These are phyloP conservation scores for Muntiacus muntjak DNA, from an alignment of 2,113 vertebrate genomes.

Conservation along the genomic window DNA sequence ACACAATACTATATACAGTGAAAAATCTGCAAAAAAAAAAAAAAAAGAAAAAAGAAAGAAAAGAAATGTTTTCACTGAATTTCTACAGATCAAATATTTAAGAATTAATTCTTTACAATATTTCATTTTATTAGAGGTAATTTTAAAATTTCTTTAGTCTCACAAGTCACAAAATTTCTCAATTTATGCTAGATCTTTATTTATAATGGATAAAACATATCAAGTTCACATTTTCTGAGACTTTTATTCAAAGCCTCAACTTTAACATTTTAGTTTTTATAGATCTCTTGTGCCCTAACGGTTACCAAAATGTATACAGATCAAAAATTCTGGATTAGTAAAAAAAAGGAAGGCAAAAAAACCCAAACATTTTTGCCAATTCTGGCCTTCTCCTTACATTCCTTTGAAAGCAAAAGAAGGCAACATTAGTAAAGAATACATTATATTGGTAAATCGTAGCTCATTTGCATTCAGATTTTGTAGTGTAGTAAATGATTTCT, in stretches of 20 bases:
- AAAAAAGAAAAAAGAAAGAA: not conserved
- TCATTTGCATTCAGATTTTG: not conserved
- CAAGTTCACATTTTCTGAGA: not conserved
- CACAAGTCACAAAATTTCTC: not conserved
- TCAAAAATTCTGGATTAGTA: not conserved
- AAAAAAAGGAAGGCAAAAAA: not conserved
- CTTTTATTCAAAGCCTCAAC: constrained; percentile 11
- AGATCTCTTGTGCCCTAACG: not conserved
- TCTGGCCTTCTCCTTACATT: not conserved
- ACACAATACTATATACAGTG: not conserved
- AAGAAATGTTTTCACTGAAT: not conserved
- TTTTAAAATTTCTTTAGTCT: not conserved
- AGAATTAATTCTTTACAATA: not conserved
- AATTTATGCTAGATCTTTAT: not conserved
- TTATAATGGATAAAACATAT: not conserved
- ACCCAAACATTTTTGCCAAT: not conserved
- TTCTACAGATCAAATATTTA: not conserved
- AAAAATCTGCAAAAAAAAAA: not conserved
- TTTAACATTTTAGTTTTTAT: constrained; percentile 33
- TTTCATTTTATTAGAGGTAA: not conserved
- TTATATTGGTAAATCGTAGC: not conserved
- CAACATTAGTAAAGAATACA: not conserved
- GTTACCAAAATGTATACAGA: not conserved
- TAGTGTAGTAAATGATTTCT: not conserved
- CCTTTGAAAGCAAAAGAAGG: not conserved